These are phyloP conservation scores for Hirtodrosophila confusa DNA, from an alignment of 2,888 invertebrate species.

Conservation along the genomic window DNA sequence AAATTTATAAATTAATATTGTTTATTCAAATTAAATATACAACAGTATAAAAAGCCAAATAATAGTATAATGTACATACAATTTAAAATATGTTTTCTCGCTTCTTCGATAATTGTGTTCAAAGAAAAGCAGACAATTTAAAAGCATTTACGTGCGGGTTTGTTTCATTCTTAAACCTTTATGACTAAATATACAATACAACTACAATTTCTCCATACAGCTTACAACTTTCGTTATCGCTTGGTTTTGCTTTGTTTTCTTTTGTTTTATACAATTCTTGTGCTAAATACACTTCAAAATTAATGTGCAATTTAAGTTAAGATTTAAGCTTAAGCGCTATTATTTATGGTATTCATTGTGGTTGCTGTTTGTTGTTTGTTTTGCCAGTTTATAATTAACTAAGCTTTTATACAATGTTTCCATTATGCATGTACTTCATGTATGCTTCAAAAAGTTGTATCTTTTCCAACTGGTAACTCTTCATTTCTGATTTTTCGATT, in stretches of 20 bases:
- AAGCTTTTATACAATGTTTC: slow-evolving; percentile 62
- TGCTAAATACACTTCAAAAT: slow-evolving; percentile 75
- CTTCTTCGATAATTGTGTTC: slow-evolving; percentile 13
- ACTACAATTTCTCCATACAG: slow-evolving; percentile 55
- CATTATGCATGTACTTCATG: slow-evolving; percentile 62
- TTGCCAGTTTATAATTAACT: slow-evolving; percentile 66
- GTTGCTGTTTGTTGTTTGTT: slow-evolving; percentile 30
- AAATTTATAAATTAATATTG: slow-evolving; percentile 66
- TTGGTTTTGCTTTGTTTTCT: slow-evolving; percentile 37
- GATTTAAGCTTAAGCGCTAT: slow-evolving; percentile 59
- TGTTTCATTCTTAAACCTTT: slow-evolving; percentile 46
- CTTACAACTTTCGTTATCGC: slow-evolving; percentile 35
- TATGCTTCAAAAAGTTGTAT: slow-evolving; percentile 63
- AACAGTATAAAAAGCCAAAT: slow-evolving; percentile 63
- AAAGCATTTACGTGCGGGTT: slow-evolving; percentile 60
- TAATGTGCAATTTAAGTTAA: slow-evolving; percentile 74
- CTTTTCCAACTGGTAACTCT: slow-evolving; percentile 44
- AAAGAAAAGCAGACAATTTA: slow-evolving; percentile 65
- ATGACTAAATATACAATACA: slow-evolving; percentile 74
- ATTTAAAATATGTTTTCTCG: slow-evolving; percentile 56
- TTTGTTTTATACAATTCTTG: slow-evolving; percentile 68
- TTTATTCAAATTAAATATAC: slow-evolving; percentile 72
- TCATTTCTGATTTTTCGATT: slow-evolving; percentile 34
- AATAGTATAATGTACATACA: slow-evolving; percentile 70
- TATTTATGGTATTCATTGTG: slow-evolving; percentile 45